Base-by-base conservation (phyloP, 2,113 vertebrate species). In the Chloebia gouldiae region DNA sequence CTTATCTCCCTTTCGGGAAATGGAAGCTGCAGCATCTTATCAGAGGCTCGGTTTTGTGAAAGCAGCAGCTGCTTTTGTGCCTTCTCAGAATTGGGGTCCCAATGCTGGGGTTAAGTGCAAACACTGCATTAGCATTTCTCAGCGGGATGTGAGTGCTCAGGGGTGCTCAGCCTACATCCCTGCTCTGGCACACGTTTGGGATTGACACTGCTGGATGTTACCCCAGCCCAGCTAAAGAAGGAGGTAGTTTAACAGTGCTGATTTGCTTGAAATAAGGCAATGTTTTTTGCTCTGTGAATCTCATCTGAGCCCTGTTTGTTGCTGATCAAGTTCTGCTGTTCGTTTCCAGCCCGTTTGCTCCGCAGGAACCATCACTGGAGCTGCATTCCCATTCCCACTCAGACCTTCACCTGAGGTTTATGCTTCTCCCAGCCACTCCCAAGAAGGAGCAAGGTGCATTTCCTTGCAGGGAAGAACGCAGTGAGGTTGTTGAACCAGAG, bases 1-100 rank as follows among this genome's bases (percentile, higher is more conserved):
- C 73, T 95, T 92, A 91, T 91, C 89, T 89, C 42, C 45, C 45
- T 72, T 61, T 76, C 54, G 79, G 81, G 54, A 95, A 95, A 85
- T 70, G 70, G 45, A 91, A 72, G 57, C 37, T 76, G 82, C 81
- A 75, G 65, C 70, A 50, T 86, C 90, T 95, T 94, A 95, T 79
- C 89, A 78, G 81, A 76, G 39, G 24, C 56, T 71, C n/a, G 15
- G 22, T 76, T 92, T 75, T 60, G 61, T 60, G 65, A 84, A 56
- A 89, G 60, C 77, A 94, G 83, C 30, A 12, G 60, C 51, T 94
- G 57, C 81, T 79, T 87, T 81, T 91, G 53, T 6, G 1, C 28
- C 35, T 64, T 39, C 65, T 82, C 37, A 72, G 44, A 91, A 76
- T 30, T 64, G 44, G 49, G 70, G 51, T 91, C 78, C 57, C 11